A percentile compares a stretch with the other conserved stretches of the same genome.
Conservation (phyloP, 2,888 invertebrate genomes). For the Odontothrips loti region DNA sequence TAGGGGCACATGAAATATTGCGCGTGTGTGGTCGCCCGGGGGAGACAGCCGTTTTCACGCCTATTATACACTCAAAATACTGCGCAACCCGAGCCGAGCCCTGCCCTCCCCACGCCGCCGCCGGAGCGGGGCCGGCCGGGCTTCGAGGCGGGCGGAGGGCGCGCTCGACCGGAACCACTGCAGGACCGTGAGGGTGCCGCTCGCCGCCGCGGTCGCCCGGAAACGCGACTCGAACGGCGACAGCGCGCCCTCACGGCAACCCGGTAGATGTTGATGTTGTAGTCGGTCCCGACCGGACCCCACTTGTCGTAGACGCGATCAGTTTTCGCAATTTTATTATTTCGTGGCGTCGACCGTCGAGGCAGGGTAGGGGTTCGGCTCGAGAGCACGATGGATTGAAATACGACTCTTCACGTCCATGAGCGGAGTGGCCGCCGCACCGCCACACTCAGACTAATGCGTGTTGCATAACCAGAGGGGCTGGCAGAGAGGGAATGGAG, state of each 20-base stretch:
- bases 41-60: slow-evolving; percentile 21
- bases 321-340: not conserved
- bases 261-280: too few species aligned
- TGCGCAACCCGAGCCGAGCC: not conserved
- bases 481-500: not conserved
- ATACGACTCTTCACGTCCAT: too few species aligned
- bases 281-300: too few species aligned
- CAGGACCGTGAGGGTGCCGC: not conserved
- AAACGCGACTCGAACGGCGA: not conserved
- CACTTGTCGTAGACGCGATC: too few species aligned
- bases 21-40: not conserved
- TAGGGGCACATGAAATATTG: not conserved
- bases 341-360: too few species aligned
- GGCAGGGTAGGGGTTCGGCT: too few species aligned
- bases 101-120: not conserved
- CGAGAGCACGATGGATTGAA: too few species aligned
- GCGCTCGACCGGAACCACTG: slow-evolving; percentile 5
- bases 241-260: not conserved
- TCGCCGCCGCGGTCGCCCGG: too few species aligned
- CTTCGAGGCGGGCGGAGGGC: not conserved
- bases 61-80: slow-evolving; percentile 25
- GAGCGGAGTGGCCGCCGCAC: not conserved
- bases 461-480: not conserved
- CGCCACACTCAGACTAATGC: not conserved
- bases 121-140: not conserved